Conservation (phyloP, 2,113 vertebrate genomes). For the Sander lucioperca region DNA sequence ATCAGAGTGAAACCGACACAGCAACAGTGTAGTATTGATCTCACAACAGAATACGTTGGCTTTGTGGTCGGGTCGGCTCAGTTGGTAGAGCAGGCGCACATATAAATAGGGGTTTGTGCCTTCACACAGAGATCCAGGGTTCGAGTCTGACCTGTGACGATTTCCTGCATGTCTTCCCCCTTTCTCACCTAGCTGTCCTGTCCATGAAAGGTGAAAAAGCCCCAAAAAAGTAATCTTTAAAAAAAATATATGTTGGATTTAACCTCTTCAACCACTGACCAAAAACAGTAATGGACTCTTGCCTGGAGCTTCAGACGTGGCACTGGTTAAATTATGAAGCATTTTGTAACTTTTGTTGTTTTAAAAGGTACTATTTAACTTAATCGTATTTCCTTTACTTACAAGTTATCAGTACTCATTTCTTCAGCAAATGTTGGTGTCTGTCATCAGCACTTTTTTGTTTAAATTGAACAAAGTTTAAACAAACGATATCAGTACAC, state of each 20-base stretch:
- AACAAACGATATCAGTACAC: not conserved
- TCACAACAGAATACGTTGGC: not conserved
- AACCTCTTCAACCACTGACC: slow-evolving; percentile 48
- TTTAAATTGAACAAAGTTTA: not conserved
- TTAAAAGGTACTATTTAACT: not conserved
- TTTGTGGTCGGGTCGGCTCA: no score
- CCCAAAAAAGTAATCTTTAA: no score
- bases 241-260: slow-evolving; percentile 12
- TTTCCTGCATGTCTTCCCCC: no score
- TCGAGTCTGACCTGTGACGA: no score
- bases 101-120: no score
- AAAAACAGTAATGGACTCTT: slow-evolving; percentile 34
- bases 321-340: not conserved
- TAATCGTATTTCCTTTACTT: not conserved
- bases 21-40: slow-evolving; percentile 42
- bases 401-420: not conserved
- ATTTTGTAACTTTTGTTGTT: not conserved
- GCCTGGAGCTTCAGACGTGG: slow-evolving; percentile 23
- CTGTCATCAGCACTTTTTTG: not conserved
- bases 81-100: no score
- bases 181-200: no score
- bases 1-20: slow-evolving; percentile 29
- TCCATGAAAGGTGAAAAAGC: no score
- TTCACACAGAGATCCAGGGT: no score
- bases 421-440: not conserved